Evolutionary conservation across 2,113 vertebrate genomes (phyloP).

Genomic region (Protomyctophum bolini): DNA sequence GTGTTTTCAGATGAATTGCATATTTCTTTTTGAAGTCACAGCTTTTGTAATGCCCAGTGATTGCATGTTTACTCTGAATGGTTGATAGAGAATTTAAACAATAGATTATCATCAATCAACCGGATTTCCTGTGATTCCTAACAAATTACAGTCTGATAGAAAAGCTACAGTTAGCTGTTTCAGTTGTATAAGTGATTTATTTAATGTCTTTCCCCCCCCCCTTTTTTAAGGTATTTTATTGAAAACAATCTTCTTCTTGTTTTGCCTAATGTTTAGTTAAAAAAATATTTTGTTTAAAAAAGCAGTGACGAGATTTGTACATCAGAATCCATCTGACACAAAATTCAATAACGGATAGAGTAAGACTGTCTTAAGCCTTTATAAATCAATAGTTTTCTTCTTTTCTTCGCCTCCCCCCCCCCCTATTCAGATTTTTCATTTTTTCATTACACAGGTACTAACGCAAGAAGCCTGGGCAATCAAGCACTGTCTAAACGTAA

Average conservation of each 20-base stretch:
- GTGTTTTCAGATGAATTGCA: background rate
- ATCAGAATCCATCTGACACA: slow-evolving; percentile 40
- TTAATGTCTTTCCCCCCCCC: too few species aligned
- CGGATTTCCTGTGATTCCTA: slow-evolving; percentile 8
- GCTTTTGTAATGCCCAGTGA: background rate
- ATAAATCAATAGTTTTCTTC: slow-evolving; percentile 43
- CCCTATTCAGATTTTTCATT: background rate
- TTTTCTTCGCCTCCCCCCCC: slow-evolving; percentile 22
- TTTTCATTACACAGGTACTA: slow-evolving; percentile 31
- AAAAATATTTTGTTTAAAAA: slow-evolving; percentile 54
- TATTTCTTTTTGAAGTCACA: background rate
- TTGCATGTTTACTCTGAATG: background rate
- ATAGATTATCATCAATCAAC: background rate
- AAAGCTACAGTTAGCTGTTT: slow-evolving; percentile 8
- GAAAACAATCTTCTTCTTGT: background rate
- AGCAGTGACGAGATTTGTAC: slow-evolving; percentile 45
- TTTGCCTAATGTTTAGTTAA: background rate
- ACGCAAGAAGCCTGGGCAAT: slow-evolving; percentile 37
- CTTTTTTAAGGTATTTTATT: background rate
- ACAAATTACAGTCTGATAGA: slow-evolving; percentile 15
- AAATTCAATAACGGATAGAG: slow-evolving; percentile 60
- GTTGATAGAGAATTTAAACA: background rate
- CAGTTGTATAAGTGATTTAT: slow-evolving; percentile 36
- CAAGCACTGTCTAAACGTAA: slow-evolving; percentile 37
- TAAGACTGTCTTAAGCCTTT: slow-evolving; percentile 40